Conservation (phyloP, 2,888 invertebrate genomes). For the Opisthograptis luteolata region DNA sequence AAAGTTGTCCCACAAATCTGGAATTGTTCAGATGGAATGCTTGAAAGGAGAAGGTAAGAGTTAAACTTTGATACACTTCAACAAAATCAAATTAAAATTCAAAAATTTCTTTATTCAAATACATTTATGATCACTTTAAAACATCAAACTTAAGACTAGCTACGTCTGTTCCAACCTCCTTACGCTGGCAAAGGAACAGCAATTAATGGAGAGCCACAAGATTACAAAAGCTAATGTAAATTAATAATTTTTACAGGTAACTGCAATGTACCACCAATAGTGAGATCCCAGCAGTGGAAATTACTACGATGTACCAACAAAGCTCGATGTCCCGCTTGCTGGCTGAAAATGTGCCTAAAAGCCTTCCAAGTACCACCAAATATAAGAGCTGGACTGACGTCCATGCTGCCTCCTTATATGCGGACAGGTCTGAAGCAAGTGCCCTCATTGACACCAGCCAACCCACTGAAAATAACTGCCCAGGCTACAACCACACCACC, state of each 20-base stretch:
- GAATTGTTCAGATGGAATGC: constrained; percentile 85
- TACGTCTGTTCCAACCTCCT: no score
- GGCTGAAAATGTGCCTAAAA: constrained; percentile 93
- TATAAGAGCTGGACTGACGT: constrained; percentile 87
- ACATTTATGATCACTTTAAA: no score
- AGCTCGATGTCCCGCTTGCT: constrained; percentile 93
- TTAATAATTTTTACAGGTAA: constrained; percentile 71
- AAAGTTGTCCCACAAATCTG: constrained; percentile 82
- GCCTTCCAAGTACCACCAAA: constrained; percentile 90
- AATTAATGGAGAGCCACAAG: no score
- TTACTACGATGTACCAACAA: constrained; percentile 87
- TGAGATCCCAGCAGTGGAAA: constrained; percentile 89
- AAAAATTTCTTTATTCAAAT: no score
- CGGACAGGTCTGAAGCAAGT: constrained; percentile 60
- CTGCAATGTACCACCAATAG: constrained; percentile 89
- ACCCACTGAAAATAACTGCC: constrained; percentile 59
- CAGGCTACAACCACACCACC: constrained; percentile 46
- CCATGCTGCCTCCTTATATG: constrained; percentile 89
- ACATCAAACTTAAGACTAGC: no score
- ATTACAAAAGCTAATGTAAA: no score
- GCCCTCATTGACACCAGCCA: constrained; percentile 56
- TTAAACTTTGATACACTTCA: background rate
- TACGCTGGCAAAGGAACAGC: no score
- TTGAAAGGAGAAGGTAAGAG: constrained; percentile 86
- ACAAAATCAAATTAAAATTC: background rate